Base-by-base conservation (phyloP, 2,113 vertebrate species). In the Pao palembangensis region DNA sequence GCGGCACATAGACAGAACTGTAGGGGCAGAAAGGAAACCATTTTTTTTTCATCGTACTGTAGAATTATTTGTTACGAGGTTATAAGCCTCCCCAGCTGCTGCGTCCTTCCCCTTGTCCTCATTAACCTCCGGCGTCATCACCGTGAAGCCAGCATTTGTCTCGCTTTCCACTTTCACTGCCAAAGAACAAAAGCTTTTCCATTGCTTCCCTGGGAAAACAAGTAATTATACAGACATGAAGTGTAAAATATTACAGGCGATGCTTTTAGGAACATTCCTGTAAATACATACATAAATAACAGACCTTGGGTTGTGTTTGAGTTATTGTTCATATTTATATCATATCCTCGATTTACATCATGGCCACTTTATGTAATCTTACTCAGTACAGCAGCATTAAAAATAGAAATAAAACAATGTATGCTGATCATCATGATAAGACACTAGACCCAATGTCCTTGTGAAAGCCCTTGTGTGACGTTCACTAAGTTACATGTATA, bases 111-210 rank as follows among this genome's bases (percentile, higher is more conserved):
- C 60, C 47, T 34, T 67, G 56, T 55, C 64, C 64, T 80, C 64
- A 76, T 76, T 80, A 82, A 67, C 71, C 76, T 65, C 60, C 38
- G 71, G 76, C 76, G 82, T 80, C 62, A 59, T 82, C 67, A 72
- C 69, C 55, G 73, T 79, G 69, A 83, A 84, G 73, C 81, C 75
- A 67, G 76, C 64, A 75, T 83, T 65, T 81, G 75, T 88, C 85
- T 79, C 84, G 74, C 71, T 90, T 89, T 90, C 88, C 88, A 81
- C 67, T 67, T 83, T 76, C 58, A 78, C 64, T 88, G 86, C 87
- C 87, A 80, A 64, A 87, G 58, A 84, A 88, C 80, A 90, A 89
- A 83, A 78, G 67, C 65, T 82, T 86, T 90, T 85, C 87, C 88
- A 87, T 76, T 76, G 76, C 80, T 38, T 58, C 69, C 73, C 60